Percentiles rank a stretch among this genome's conserved stretches.
Conservation (phyloP, 2,113 vertebrate species). For the Dryoscopus gambensis region DNA sequence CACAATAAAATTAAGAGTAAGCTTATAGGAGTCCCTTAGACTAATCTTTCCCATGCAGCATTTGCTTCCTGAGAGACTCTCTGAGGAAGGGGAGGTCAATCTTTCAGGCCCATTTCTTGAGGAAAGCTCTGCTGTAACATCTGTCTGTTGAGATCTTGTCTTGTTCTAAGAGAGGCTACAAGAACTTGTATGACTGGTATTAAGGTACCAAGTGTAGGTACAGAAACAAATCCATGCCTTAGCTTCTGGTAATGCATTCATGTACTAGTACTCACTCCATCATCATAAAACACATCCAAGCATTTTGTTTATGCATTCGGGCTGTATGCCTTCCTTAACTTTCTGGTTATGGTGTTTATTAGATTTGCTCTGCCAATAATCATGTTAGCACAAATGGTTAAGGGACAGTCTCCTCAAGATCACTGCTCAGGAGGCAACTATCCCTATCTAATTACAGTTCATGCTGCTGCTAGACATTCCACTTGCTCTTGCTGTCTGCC, state of each 20-base stretch:
- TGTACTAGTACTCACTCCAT: background rate
- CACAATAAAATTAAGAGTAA: background rate
- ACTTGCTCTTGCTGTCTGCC: background rate
- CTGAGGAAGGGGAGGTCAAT: background rate
- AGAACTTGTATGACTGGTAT: background rate
- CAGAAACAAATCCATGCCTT: background rate
- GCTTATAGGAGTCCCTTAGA: background rate
- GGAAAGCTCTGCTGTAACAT: fast-evolving
- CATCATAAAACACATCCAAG: background rate
- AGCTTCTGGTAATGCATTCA: background rate
- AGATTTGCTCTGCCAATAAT: slow-evolving; percentile 22
- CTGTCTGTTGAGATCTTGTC: background rate
- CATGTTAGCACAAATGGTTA: background rate
- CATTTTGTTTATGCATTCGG: background rate
- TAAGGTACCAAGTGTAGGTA: background rate
- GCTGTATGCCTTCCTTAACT: background rate
- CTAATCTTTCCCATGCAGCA: background rate
- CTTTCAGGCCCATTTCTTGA: background rate
- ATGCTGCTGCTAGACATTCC: slow-evolving; percentile 1
- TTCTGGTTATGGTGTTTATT: background rate
- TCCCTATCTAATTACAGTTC: background rate
- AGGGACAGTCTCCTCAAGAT: background rate
- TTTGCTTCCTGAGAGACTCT: background rate
- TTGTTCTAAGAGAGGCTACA: background rate
- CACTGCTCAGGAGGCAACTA: background rate